Evolutionary conservation across 2,888 invertebrate genomes (phyloP).

Genomic region (Rhogogaster chlorosoma): DNA sequence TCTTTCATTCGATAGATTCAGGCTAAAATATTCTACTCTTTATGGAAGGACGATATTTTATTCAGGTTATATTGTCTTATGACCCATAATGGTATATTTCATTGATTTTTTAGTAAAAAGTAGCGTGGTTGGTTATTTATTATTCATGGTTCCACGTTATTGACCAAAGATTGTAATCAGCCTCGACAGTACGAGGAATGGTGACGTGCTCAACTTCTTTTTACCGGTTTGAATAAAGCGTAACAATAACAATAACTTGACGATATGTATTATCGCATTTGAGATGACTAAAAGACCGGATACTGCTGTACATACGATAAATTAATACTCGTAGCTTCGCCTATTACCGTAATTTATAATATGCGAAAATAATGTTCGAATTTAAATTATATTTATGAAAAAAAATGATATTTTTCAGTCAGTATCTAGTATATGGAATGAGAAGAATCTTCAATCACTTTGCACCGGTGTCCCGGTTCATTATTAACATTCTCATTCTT

Average conservation of each 20-base stretch:
- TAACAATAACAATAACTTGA: neutral
- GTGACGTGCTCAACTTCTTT: constrained; percentile 8
- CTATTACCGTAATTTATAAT: neutral
- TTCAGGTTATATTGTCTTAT: constrained; percentile 1
- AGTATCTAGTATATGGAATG: neutral
- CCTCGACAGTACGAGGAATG: neutral
- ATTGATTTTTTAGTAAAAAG: neutral
- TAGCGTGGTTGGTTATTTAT: neutral
- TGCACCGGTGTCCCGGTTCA: constrained; percentile 5
- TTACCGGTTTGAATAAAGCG: neutral
- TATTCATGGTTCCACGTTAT: neutral
- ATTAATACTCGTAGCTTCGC: neutral
- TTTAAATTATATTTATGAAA: neutral
- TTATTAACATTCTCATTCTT: neutral
- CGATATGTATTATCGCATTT: neutral
- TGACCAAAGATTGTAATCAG: neutral
- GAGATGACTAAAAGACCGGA: neutral
- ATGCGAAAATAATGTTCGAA: neutral
- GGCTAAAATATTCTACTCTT: neutral
- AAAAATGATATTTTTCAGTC: neutral
- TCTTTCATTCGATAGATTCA: neutral
- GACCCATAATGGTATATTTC: neutral
- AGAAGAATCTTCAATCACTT: neutral
- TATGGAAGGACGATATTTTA: neutral
- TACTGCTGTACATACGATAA: neutral